Conservation (phyloP, 2,888 invertebrate species). For the Drosophila fulvimacula region DNA sequence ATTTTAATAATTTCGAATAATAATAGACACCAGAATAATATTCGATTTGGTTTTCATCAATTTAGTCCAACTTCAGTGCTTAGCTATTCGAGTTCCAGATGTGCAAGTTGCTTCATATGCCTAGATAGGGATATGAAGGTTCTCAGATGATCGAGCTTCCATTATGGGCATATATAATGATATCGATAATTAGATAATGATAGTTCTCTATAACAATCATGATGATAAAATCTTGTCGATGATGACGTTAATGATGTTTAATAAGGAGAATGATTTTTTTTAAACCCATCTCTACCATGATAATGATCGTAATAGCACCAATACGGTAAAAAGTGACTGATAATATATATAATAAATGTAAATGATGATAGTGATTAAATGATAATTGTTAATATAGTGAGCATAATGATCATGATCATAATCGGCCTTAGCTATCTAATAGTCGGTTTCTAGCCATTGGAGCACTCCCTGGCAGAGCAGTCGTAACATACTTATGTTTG, state of each 20-base stretch:
- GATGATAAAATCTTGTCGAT: background rate
- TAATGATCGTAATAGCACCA: no score
- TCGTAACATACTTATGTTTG: constrained; percentile 4
- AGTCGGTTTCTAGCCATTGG: background rate
- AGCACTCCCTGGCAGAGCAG: background rate
- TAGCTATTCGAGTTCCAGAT: background rate
- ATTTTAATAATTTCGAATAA: background rate
- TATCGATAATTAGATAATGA: background rate
- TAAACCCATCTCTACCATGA: no score
- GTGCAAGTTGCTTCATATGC: background rate
- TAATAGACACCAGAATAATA: background rate
- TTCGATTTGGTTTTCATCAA: background rate
- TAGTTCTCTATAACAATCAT: no score
- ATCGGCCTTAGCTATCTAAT: background rate
- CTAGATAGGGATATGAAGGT: no score
- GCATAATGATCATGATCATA: background rate
- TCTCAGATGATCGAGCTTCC: no score
- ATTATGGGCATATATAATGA: no score
- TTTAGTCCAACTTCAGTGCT: background rate
- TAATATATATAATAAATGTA: no score
- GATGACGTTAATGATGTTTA: background rate
- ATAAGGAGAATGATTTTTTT: no score
- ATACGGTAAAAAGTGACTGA: no score
- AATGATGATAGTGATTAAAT: background rate
- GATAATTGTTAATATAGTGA: background rate